These are phyloP conservation scores for Caenorhabditis plicata DNA, from an alignment of 2,888 invertebrate genomes.

Conservation along the genomic window DNA sequence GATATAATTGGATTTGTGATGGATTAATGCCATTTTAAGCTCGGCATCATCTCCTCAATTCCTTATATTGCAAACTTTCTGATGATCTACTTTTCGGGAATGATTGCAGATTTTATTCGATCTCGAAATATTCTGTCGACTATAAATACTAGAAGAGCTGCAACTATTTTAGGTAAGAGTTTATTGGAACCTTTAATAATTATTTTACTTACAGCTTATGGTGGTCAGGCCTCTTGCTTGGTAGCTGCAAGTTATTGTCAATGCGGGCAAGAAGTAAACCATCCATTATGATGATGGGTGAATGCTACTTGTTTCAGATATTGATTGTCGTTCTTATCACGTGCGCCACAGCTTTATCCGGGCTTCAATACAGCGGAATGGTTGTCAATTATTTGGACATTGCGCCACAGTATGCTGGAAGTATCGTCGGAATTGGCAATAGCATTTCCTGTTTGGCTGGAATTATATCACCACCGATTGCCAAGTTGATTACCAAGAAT, in stretches of 20 bases:
- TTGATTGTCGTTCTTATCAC: conserved; percentile 60
- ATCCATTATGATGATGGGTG: neutral
- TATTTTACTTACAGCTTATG: too few species aligned
- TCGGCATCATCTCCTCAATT: conserved; percentile 63
- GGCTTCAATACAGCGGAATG: conserved; percentile 64
- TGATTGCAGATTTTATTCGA: conserved; percentile 59
- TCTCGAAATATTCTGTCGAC: conserved; percentile 52
- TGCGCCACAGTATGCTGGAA: conserved; percentile 61
- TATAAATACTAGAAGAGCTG: conserved; percentile 61
- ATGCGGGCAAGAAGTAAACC: conserved; percentile 60
- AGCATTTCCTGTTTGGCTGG: conserved; percentile 66
- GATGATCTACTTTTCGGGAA: conserved; percentile 63
- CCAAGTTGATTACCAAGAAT: conserved; percentile 55
- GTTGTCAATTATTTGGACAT: conserved; percentile 66
- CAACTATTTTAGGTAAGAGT: conserved; percentile 62
- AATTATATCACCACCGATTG: conserved; percentile 60
- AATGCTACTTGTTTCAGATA: conserved; percentile 10
- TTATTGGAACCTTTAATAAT: too few species aligned
- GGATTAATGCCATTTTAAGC: too few species aligned
- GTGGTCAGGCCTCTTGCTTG: conserved; percentile 63
- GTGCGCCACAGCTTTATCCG: conserved; percentile 59
- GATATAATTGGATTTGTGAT: too few species aligned
- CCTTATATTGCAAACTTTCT: conserved; percentile 65
- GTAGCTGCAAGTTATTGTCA: conserved; percentile 59
- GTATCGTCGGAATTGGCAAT: conserved; percentile 63